These are phyloP conservation scores for Zaprionus tsacasi DNA, from an alignment of 1,140 invertebrate species.

Conservation along the genomic window DNA sequence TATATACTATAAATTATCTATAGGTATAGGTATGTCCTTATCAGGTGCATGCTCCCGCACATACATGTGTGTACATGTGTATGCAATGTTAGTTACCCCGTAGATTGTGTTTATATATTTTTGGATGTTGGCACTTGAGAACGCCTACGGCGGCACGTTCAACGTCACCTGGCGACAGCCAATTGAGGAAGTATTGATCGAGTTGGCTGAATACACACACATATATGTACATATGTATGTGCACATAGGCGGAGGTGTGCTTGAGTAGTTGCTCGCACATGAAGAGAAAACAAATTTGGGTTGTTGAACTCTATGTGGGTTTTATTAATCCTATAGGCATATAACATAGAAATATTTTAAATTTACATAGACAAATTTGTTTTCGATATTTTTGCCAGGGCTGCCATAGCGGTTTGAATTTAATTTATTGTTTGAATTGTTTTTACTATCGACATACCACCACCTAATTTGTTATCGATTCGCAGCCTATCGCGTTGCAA, in stretches of 20 bases:
- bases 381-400: too few species aligned
- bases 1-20: constrained; percentile 17
- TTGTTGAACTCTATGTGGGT: not conserved
- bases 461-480: too few species aligned
- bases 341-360: not conserved
- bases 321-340: not conserved
- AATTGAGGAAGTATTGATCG: constrained; percentile 45
- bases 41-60: constrained; percentile 31
- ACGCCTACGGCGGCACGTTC: not conserved
- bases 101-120: not conserved
- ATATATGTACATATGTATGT: not conserved
- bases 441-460: too few species aligned
- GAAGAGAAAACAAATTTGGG: not conserved
- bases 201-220: constrained; percentile 6
- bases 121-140: constrained; percentile 16
- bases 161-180: constrained; percentile 25
- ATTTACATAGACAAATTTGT: too few species aligned
- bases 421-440: too few species aligned
- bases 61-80: constrained; percentile 19
- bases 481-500: too few species aligned
- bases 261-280: constrained; percentile 7
- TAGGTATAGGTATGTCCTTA: constrained; percentile 20
- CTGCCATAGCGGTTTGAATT: too few species aligned
- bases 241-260: not conserved
- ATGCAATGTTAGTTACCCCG: not conserved